A percentile compares a stretch with the other conserved stretches of the same genome.
These are phyloP conservation scores for Ariolimax columbianus DNA, from an alignment of 2,888 invertebrate genomes.

Conservation along the genomic window DNA sequence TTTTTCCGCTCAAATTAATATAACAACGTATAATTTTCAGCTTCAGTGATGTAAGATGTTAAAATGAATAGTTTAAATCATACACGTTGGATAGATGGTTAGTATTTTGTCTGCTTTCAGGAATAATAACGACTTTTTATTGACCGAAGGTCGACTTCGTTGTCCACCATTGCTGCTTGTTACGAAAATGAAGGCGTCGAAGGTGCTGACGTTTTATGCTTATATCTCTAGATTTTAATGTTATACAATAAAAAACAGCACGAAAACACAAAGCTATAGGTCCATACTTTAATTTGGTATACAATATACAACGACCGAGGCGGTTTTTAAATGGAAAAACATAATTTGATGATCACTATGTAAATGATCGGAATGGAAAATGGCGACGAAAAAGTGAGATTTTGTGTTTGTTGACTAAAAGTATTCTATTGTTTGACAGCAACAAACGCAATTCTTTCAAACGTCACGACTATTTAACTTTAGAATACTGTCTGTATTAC, in stretches of 20 bases:
- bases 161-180: conserved; percentile 21
- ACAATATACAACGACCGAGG: conserved; percentile 33
- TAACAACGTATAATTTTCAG: neutral
- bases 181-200: neutral
- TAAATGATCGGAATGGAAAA: conserved; percentile 30
- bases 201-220: neutral
- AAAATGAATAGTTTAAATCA: neutral
- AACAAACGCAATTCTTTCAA: too few species aligned
- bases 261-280: neutral
- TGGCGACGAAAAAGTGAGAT: conserved; percentile 26
- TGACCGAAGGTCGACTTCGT: neutral
- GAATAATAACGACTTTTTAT: conserved; percentile 3
- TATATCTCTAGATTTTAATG: neutral
- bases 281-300: conserved; percentile 18
- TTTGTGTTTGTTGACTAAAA: conserved; percentile 45
- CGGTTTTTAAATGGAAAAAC: conserved; percentile 11
- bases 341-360: conserved; percentile 25
- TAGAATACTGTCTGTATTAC: conserved; percentile 8
- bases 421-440: neutral
- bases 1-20: neutral
- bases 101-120: too few species aligned
- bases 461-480: neutral
- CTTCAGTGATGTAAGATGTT: neutral
- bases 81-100: too few species aligned
- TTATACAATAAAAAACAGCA: neutral